Percentiles rank a stretch among this genome's conserved stretches.
Evolutionary conservation across 2,888 invertebrate species (phyloP).

Genomic region (Cephus rjabovi): DNA sequence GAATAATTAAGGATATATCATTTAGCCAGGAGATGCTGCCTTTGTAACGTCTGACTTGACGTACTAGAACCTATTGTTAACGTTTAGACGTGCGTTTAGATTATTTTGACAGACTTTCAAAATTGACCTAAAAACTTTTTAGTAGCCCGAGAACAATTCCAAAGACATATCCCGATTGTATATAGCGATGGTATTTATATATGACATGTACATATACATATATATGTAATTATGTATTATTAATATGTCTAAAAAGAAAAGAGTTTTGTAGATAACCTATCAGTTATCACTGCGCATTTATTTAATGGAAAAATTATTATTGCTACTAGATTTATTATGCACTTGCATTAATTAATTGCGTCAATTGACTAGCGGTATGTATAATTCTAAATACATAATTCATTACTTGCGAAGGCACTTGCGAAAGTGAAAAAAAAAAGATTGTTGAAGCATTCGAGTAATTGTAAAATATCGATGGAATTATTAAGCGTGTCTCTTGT

Average conservation of each 20-base stretch:
- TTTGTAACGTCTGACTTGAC: background rate
- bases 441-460: background rate
- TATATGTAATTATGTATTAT: background rate
- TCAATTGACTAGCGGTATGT: background rate
- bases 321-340: background rate
- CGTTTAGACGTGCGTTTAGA: background rate
- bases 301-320: background rate
- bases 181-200: background rate
- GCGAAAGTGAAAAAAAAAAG: background rate
- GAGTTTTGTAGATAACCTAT: background rate
- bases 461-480: background rate
- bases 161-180: background rate
- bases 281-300: background rate
- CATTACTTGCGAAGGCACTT: background rate
- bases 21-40: background rate
- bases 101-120: background rate
- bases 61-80: background rate
- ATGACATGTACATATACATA: background rate
- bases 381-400: background rate
- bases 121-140: background rate
- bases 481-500: background rate
- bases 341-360: background rate
- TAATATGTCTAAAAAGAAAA: background rate
- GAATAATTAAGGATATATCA: background rate
- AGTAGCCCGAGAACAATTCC: background rate